These are phyloP conservation scores for Saimiri boliviensis DNA, from an alignment of 2,113 vertebrate genomes.

Conservation along the genomic window DNA sequence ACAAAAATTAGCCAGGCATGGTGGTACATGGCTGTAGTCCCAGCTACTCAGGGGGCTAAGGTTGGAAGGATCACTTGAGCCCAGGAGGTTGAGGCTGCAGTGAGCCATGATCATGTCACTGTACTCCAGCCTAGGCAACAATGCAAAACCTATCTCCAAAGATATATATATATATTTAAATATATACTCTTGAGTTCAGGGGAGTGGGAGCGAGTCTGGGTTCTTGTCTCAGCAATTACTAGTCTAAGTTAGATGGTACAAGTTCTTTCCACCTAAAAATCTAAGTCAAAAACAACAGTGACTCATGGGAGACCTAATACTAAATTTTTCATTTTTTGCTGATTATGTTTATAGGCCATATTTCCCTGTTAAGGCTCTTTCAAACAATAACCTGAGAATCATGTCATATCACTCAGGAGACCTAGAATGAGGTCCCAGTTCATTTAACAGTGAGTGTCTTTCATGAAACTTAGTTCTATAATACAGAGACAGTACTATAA, in stretches of 20 bases:
- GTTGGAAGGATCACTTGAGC: too few relatives aligned
- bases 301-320: background rate
- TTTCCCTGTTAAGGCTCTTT: background rate
- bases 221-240: background rate
- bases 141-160: too few relatives aligned
- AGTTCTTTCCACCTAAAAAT: background rate
- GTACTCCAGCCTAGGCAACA: too few relatives aligned
- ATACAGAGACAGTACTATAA: fast-evolving
- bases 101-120: too few relatives aligned
- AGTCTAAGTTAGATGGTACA: background rate
- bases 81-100: too few relatives aligned
- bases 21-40: too few relatives aligned
- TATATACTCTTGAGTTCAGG: background rate
- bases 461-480: background rate
- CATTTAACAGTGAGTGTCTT: background rate
- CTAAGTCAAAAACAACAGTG: background rate
- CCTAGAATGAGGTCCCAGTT: background rate
- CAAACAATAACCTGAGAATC: background rate
- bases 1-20: too few relatives aligned
- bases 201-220: background rate
- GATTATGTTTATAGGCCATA: fast-evolving
- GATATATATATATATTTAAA: too few relatives aligned
- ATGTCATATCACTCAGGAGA: background rate
- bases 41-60: too few relatives aligned
- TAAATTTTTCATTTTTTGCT: background rate